Evolutionary conservation across 1,140 invertebrate genomes (phyloP).

Genomic region (Gonatopus flavifemur): DNA sequence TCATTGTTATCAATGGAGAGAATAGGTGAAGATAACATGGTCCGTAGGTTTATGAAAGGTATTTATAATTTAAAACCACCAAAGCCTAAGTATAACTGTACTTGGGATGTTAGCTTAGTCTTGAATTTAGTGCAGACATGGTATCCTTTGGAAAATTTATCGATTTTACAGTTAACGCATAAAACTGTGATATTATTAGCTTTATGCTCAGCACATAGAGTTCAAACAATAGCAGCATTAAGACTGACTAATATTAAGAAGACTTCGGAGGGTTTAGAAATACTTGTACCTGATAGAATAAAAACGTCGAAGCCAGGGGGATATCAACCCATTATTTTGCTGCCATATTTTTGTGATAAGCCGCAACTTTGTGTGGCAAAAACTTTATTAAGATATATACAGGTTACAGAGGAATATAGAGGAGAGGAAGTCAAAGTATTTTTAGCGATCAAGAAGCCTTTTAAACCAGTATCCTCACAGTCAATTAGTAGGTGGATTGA

Average conservation of each 20-base stretch:
- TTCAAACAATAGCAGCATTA: conserved; percentile 15
- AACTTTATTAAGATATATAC: background rate
- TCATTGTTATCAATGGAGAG: background rate
- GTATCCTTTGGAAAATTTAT: too few relatives aligned
- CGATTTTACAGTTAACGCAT: conserved; percentile 19
- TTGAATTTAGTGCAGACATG: too few relatives aligned
- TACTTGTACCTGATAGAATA: background rate
- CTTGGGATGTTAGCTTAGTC: too few relatives aligned
- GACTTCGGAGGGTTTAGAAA: background rate
- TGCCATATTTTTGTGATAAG: background rate
- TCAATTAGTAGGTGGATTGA: background rate
- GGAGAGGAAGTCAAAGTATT: background rate
- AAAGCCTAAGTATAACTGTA: too few relatives aligned
- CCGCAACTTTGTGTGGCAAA: background rate
- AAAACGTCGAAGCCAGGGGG: background rate
- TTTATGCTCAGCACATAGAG: too few relatives aligned
- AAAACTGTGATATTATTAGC: conserved; percentile 27
- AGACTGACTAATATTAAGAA: too few relatives aligned
- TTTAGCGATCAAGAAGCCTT: background rate
- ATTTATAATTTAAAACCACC: too few relatives aligned
- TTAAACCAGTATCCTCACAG: background rate
- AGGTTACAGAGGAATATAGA: background rate
- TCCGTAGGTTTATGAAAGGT: too few relatives aligned
- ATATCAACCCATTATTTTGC: background rate
- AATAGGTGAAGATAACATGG: background rate